These are phyloP conservation scores for Macrochelys suwanniensis DNA, from an alignment of 2,797 vertebrate species.

Conservation along the genomic window DNA sequence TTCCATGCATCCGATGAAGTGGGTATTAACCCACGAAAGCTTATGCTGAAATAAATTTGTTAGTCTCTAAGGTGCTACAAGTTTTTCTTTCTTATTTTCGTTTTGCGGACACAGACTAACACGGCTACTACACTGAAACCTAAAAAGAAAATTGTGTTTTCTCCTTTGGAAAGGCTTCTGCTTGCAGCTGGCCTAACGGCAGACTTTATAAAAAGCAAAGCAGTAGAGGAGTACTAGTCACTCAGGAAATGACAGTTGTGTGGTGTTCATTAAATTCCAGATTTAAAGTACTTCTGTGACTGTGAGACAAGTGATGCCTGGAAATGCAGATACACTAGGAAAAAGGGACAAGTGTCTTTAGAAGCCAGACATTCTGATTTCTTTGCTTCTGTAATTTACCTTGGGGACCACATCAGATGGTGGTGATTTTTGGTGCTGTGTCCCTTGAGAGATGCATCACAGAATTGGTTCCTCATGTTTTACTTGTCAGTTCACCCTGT, in stretches of 20 bases:
- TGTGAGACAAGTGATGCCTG: neutral
- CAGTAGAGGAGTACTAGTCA: neutral
- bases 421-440: neutral
- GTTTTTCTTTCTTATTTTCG: too few relatives aligned
- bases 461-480: neutral
- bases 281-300: neutral
- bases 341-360: neutral
- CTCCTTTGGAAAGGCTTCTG: neutral
- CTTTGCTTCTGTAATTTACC: neutral
- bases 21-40: too few relatives aligned
- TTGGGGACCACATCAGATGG: neutral
- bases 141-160: neutral
- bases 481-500: neutral
- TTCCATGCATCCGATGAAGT: too few relatives aligned
- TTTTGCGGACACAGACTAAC: too few relatives aligned
- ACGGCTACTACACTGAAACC: too few relatives aligned
- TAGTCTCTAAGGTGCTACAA: too few relatives aligned
- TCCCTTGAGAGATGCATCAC: neutral
- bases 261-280: neutral
- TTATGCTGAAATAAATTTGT: too few relatives aligned
- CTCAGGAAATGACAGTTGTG: neutral
- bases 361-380: neutral
- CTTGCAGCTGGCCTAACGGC: neutral
- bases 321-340: neutral
- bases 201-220: neutral